Evolutionary conservation across 53 echinoderm and acorn worm genomes (phyloP).

Genomic region (Arbacia lixula): DNA sequence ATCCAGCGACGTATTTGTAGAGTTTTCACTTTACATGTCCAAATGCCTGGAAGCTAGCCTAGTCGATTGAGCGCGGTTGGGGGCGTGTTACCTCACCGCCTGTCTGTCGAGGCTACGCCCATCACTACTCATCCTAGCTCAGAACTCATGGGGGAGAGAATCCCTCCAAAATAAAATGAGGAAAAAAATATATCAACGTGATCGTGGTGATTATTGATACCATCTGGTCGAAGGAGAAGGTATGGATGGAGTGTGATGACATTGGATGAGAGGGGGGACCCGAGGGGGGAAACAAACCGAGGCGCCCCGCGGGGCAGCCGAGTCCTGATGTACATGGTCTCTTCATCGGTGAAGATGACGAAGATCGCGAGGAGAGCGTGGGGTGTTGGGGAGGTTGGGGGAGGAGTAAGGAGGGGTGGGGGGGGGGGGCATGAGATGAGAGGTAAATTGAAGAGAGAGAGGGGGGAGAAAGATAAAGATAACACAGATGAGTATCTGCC

Average conservation of each 20-base stretch:
- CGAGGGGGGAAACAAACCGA: background rate
- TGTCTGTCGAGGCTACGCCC: too few species aligned
- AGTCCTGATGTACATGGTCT: background rate
- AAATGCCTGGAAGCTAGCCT: too few species aligned
- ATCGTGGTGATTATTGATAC: constrained; percentile 25
- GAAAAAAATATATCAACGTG: constrained; percentile 12
- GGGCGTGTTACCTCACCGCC: too few species aligned
- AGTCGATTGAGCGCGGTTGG: too few species aligned
- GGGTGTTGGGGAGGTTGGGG: background rate
- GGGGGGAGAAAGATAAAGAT: background rate
- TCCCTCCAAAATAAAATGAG: too few species aligned
- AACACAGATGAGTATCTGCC: too few species aligned
- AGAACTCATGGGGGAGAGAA: too few species aligned
- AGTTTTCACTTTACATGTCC: too few species aligned
- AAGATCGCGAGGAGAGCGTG: background rate
- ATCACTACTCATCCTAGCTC: too few species aligned
- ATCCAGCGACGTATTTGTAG: too few species aligned
- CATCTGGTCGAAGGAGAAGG: background rate
- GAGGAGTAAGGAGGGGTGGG: background rate
- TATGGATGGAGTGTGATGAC: too few species aligned
- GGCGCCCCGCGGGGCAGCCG: constrained; percentile 8
- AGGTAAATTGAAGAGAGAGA: background rate
- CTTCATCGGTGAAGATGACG: constrained; percentile 2
- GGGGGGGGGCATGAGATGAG: background rate
- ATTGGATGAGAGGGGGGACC: background rate